phyloP scores from a whole-genome alignment of 2,888 invertebrate species.

The Drosophila percnosoma region DNA sequence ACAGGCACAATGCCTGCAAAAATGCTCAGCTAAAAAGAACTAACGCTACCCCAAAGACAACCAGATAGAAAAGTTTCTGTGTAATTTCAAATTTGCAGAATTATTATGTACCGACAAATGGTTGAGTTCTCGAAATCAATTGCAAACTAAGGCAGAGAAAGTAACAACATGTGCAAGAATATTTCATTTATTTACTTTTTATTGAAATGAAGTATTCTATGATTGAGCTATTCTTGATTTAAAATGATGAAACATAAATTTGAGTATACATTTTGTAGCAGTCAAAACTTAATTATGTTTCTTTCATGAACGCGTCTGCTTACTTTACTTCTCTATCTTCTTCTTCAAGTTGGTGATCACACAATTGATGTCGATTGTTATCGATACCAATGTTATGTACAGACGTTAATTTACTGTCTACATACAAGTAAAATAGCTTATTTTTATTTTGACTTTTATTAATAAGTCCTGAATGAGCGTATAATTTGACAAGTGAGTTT shows the following conservation, averaged over 20 bases:
- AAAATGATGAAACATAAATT: not conserved
- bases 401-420: too few relatives aligned
- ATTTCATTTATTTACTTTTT: not conserved
- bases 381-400: not conserved
- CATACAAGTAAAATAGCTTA: accelerated
- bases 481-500: not conserved
- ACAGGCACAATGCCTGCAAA: conserved; percentile 5
- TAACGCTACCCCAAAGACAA: conserved; percentile 6
- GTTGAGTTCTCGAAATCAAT: conserved; percentile 27
- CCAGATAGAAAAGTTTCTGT: conserved; percentile 20
- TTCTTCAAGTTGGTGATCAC: not conserved
- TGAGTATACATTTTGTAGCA: not conserved
- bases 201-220: not conserved
- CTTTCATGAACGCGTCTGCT: not conserved
- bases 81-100: conserved; percentile 10
- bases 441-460: not conserved
- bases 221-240: too few relatives aligned
- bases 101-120: conserved; percentile 11
- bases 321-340: not conserved
- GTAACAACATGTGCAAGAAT: not conserved
- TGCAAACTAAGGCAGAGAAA: not conserved
- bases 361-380: not conserved
- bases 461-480: not conserved
- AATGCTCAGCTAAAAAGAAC: conserved; percentile 16
- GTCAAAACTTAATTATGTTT: not conserved